Percentiles rank a stretch among this genome's conserved stretches.
These are phyloP conservation scores for Monochamus saltuarius DNA, from an alignment of 1,140 invertebrate species.

Conservation along the genomic window DNA sequence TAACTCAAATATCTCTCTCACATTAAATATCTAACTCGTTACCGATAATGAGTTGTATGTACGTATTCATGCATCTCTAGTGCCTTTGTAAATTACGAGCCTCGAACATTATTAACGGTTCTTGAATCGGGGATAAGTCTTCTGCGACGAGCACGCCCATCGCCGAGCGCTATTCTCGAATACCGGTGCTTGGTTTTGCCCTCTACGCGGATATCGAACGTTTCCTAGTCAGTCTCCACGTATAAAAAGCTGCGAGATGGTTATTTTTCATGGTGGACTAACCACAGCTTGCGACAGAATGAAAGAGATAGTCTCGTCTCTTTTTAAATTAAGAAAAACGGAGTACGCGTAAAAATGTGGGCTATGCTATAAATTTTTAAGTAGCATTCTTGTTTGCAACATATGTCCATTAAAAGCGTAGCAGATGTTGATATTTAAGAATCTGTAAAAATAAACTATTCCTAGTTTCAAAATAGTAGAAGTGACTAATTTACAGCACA, in stretches of 20 bases:
- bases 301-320: too few relatives aligned
- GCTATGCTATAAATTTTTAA: too few relatives aligned
- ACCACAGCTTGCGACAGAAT: too few relatives aligned
- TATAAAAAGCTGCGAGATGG: neutral
- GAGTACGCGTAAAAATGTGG: too few relatives aligned
- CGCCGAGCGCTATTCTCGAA: neutral
- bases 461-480: too few relatives aligned
- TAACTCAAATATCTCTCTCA: neutral
- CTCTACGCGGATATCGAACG: conserved; percentile 1
- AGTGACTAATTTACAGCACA: too few relatives aligned
- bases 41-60: conserved; percentile 1
- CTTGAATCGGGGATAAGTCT: neutral
- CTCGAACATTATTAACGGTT: conserved; percentile 12
- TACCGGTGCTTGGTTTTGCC: conserved; percentile 4
- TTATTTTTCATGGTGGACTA: too few relatives aligned
- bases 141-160: conserved; percentile 4
- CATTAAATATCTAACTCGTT: neutral
- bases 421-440: too few relatives aligned
- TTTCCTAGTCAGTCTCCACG: conserved; percentile 3
- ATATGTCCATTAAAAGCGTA: too few relatives aligned
- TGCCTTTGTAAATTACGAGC: conserved; percentile 3
- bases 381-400: too few relatives aligned
- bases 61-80: conserved; percentile 1
- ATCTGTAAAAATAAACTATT: too few relatives aligned
- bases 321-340: too few relatives aligned